Evolutionary conservation across 1,140 invertebrate species (phyloP).

Genomic region (Colletes gigas): DNA sequence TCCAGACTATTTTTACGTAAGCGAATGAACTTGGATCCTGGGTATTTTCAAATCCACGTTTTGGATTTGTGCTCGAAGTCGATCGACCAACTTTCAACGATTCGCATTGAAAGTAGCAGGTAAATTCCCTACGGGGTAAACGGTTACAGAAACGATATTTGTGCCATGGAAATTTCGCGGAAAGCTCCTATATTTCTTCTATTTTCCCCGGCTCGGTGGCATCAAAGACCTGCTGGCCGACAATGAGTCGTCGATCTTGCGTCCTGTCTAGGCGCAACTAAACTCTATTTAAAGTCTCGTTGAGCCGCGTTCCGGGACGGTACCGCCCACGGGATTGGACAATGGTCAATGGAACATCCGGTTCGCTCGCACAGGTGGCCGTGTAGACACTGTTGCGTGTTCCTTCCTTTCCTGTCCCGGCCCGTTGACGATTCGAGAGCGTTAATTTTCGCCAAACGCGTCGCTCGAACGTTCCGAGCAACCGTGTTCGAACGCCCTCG

Average conservation of each 20-base stretch:
- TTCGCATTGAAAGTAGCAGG: slow-evolving; percentile 1
- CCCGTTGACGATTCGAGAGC: not conserved
- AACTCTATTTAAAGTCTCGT: slow-evolving; percentile 70
- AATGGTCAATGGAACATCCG: slow-evolving; percentile 71
- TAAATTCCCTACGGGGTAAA: slow-evolving; percentile 7
- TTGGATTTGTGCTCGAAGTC: not conserved
- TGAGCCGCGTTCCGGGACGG: slow-evolving; percentile 48
- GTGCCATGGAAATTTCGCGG: slow-evolving; percentile 65
- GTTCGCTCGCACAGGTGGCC: slow-evolving; percentile 61
- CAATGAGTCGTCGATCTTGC: slow-evolving; percentile 61
- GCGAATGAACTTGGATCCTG: no score
- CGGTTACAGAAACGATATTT: slow-evolving; percentile 46
- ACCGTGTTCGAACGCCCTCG: no score
- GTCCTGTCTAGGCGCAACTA: slow-evolving; percentile 51
- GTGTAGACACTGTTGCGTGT: slow-evolving; percentile 27
- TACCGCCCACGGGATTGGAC: slow-evolving; percentile 58
- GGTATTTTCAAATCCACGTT: no score
- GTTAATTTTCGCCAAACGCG: slow-evolving; percentile 33
- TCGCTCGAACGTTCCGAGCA: not conserved
- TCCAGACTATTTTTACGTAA: no score
- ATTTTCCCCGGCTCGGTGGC: not conserved
- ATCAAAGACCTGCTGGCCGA: slow-evolving; percentile 10
- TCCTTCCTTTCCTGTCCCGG: slow-evolving; percentile 35
- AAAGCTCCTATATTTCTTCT: slow-evolving; percentile 45
- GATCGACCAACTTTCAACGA: not conserved